Conservation (phyloP, 1,140 invertebrate species). For the Drosophila aff. region DNA sequence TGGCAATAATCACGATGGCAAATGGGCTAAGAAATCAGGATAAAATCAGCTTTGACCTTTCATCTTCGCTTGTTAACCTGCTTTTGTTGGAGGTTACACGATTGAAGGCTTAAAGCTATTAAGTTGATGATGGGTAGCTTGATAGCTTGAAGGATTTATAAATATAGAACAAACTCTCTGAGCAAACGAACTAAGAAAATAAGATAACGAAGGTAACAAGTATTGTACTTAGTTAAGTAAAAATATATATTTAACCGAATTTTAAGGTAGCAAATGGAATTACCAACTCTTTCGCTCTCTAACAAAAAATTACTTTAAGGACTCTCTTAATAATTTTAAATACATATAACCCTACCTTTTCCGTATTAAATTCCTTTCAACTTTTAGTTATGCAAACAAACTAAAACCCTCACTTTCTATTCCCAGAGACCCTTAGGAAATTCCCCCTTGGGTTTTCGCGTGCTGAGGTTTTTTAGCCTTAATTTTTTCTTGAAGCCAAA, state of each 20-base stretch:
- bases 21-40: conserved; percentile 43
- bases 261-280: background rate
- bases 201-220: background rate
- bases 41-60: conserved; percentile 37
- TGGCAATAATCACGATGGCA: conserved; percentile 49
- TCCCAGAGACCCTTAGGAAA: conserved; percentile 25
- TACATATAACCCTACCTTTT: no score
- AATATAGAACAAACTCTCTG: background rate
- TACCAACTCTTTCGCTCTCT: background rate
- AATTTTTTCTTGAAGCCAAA: no score
- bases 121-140: conserved; percentile 2
- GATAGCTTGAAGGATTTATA: background rate
- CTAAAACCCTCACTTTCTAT: background rate
- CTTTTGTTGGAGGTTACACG: background rate
- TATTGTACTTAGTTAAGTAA: background rate
- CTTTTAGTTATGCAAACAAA: background rate
- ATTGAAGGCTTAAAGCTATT: conserved; percentile 2
- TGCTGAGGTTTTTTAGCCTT: conserved; percentile 10
- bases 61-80: conserved; percentile 30
- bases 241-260: background rate
- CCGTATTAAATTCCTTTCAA: background rate
- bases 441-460: conserved; percentile 36
- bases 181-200: no score
- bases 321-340: background rate
- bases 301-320: background rate